Evolutionary conservation across 2,888 invertebrate species (phyloP).

Genomic region (Chloroclystis v-ata): DNA sequence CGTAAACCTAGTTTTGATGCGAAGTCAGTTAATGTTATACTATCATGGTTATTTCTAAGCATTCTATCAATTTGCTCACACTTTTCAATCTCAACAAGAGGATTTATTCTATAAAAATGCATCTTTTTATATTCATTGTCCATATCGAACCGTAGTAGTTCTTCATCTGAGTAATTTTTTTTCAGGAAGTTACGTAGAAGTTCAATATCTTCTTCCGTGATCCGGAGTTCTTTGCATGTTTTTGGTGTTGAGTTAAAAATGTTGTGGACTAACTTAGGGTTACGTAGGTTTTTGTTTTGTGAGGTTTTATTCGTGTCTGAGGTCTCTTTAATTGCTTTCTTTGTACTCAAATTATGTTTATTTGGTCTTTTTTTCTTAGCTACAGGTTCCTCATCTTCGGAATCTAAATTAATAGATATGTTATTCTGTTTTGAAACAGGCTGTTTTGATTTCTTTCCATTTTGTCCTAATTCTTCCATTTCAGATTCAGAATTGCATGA

Average conservation of each 20-base stretch:
- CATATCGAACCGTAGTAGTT: background rate
- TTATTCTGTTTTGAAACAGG: no score
- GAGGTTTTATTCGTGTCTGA: no score
- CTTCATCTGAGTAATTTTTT: background rate
- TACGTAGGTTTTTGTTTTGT: no score
- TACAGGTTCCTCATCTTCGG: no score
- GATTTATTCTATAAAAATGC: background rate
- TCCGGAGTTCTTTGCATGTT: background rate
- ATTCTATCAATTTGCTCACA: background rate
- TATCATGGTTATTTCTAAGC: background rate
- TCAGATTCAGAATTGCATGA: no score
- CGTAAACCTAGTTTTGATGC: background rate
- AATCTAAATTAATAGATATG: no score
- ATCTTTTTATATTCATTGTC: background rate
- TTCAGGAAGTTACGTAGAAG: background rate
- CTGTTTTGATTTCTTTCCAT: no score
- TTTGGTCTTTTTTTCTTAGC: no score
- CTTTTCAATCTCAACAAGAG: background rate
- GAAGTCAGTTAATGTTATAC: background rate
- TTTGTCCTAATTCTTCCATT: no score
- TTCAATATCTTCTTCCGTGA: background rate
- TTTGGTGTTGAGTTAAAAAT: background rate
- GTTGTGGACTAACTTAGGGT: no score
- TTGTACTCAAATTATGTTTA: no score
- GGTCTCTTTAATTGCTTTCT: no score